phyloP scores from a whole-genome alignment of 2,113 vertebrate species.

The Phycodurus eques region DNA sequence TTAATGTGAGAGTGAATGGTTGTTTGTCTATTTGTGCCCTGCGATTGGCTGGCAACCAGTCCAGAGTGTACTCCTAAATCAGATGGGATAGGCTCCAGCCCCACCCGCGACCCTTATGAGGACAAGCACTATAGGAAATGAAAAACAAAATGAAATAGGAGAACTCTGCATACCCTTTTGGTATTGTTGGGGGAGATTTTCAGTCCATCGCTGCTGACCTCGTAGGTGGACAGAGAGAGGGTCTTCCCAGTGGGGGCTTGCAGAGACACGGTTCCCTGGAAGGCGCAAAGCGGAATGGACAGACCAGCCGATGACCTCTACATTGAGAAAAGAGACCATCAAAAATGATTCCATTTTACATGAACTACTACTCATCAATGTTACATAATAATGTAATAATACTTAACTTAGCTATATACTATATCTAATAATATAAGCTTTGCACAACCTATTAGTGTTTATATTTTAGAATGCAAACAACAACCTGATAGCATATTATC shows the following conservation, averaged over 20 bases:
- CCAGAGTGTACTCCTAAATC: background rate
- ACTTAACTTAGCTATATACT: too few relatives aligned
- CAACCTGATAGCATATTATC: too few relatives aligned
- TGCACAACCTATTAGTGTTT: too few relatives aligned
- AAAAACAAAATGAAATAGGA: background rate
- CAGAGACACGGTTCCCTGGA: conserved; percentile 94
- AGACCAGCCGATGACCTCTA: conserved; percentile 82
- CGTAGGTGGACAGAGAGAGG: conserved; percentile 92
- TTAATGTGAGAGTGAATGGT: background rate
- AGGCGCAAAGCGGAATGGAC: conserved; percentile 88
- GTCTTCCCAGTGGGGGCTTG: conserved; percentile 93
- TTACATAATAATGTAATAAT: too few relatives aligned
- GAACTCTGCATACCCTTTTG: conserved; percentile 71
- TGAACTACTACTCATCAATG: background rate
- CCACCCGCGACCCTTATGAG: background rate
- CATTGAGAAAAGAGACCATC: conserved; percentile 29
- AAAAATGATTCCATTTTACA: background rate
- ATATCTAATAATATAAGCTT: too few relatives aligned
- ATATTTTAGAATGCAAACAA: too few relatives aligned
- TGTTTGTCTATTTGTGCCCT: background rate
- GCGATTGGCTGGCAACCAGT: too few relatives aligned
- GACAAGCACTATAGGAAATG: background rate
- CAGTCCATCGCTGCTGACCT: conserved; percentile 91
- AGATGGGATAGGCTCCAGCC: background rate
- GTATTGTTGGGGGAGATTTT: conserved; percentile 79